A percentile compares a stretch with the other conserved stretches of the same genome.
Evolutionary conservation across 1,140 invertebrate species (phyloP).

Genomic region (Campodea augens): DNA sequence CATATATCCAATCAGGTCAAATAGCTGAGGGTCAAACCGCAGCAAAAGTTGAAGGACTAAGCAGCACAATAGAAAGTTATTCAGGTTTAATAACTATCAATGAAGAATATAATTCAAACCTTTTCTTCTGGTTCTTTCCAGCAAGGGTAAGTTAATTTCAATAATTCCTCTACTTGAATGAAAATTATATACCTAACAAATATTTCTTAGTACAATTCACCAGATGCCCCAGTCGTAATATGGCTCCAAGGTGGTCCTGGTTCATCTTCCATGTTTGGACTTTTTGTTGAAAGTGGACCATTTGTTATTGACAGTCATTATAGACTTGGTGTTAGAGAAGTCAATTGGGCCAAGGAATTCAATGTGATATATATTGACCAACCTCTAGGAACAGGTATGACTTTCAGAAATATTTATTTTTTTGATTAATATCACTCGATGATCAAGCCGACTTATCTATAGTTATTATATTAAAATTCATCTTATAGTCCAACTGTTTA

Average conservation of each 20-base stretch:
- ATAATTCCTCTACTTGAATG: slow-evolving; percentile 7
- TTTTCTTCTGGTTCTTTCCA: slow-evolving; percentile 33
- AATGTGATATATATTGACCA: slow-evolving; percentile 33
- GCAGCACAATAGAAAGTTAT: slow-evolving; percentile 15
- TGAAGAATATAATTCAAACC: slow-evolving; percentile 24
- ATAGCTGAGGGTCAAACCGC: slow-evolving; percentile 15
- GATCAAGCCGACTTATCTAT: no score
- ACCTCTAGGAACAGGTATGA: slow-evolving; percentile 20
- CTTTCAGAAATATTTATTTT: no score
- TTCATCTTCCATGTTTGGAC: slow-evolving; percentile 27
- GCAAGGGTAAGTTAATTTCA: slow-evolving; percentile 22
- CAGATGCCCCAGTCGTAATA: slow-evolving; percentile 26
- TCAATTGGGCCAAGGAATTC: slow-evolving; percentile 26
- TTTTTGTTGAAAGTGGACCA: slow-evolving; percentile 32
- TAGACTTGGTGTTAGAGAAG: slow-evolving; percentile 4
- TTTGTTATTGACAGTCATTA: slow-evolving; percentile 12
- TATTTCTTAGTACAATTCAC: slow-evolving; percentile 16
- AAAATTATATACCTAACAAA: background rate
- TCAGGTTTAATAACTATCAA: slow-evolving; percentile 29
- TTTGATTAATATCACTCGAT: no score
- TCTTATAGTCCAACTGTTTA: no score
- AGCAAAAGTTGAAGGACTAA: slow-evolving; percentile 1
- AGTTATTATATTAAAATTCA: no score
- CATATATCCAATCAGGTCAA: slow-evolving; percentile 21
- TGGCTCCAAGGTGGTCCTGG: slow-evolving; percentile 37